Evolutionary conservation across 2,797 vertebrate genomes (phyloP).

Genomic region (Cyprinella venusta): DNA sequence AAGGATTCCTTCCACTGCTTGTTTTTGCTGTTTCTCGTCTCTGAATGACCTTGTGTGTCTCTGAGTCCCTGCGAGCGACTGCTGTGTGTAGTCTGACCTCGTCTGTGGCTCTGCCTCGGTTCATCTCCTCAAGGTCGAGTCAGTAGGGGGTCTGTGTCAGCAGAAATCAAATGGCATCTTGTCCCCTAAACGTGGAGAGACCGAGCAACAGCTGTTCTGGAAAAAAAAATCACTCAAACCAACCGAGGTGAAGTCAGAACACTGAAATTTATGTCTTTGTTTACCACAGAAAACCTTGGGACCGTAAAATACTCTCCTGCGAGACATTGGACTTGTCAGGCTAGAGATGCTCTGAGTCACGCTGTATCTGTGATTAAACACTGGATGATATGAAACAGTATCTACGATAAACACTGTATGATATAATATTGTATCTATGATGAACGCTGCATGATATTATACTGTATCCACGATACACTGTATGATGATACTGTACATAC

Average conservation of each 20-base stretch:
- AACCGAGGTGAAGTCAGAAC: conserved; percentile 5
- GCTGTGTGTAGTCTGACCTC: not conserved
- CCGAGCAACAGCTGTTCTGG: conserved; percentile 15
- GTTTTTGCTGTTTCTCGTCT: not conserved
- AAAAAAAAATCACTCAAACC: not conserved
- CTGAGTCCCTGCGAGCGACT: not conserved
- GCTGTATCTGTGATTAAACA: no score
- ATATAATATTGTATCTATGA: no score
- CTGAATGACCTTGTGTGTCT: not conserved
- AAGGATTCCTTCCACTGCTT: not conserved
- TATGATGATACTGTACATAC: no score
- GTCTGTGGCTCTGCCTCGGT: not conserved
- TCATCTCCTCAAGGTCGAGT: conserved; percentile 8
- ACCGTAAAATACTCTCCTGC: not conserved
- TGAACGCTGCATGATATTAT: no score
- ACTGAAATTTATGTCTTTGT: conserved; percentile 16
- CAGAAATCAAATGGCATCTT: conserved; percentile 16
- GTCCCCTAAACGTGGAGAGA: conserved; percentile 26
- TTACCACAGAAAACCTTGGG: conserved; percentile 20
- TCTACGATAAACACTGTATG: no score
- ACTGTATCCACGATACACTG: no score
- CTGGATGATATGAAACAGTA: no score
- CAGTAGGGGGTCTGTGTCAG: conserved; percentile 15
- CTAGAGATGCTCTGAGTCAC: no score
- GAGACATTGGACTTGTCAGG: no score